These are phyloP conservation scores for Lophotis ruficrista DNA, from an alignment of 2,113 vertebrate species.

Conservation along the genomic window DNA sequence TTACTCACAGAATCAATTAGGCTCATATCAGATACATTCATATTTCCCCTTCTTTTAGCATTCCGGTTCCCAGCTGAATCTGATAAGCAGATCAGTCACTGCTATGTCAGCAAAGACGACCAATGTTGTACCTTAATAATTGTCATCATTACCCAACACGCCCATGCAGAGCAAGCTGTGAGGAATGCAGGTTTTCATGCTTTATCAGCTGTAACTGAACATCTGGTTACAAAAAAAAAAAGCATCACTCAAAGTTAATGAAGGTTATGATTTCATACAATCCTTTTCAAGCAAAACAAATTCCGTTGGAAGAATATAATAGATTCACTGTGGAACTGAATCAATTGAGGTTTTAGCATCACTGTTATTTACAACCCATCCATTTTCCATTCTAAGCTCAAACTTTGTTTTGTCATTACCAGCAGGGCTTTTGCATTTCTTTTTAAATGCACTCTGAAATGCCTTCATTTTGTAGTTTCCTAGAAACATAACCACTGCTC, in stretches of 20 bases:
- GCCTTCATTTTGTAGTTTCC: conserved; percentile 7
- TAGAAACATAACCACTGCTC: background rate
- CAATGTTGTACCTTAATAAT: conserved; percentile 57
- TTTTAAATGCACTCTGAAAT: background rate
- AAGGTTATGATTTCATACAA: conserved; percentile 59
- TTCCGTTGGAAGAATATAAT: conserved; percentile 37
- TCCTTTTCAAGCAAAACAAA: conserved; percentile 65
- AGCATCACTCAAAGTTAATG: conserved; percentile 60
- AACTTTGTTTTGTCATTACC: conserved; percentile 53
- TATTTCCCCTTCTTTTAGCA: conserved; percentile 55
- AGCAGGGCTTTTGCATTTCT: conserved; percentile 38
- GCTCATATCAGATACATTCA: conserved; percentile 1
- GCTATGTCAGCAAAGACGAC: conserved; percentile 39
- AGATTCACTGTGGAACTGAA: conserved; percentile 28
- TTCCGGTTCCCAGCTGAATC: conserved; percentile 57
- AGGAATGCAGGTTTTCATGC: conserved; percentile 64
- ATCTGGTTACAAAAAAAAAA: conserved; percentile 56
- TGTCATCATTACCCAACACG: conserved; percentile 65
- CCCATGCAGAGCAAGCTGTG: conserved; percentile 70
- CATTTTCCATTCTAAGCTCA: conserved; percentile 14
- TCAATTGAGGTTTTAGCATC: conserved; percentile 27
- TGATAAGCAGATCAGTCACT: conserved; percentile 66
- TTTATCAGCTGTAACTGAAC: conserved; percentile 69
- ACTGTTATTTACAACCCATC: conserved; percentile 16
- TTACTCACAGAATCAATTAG: background rate